Conservation (phyloP, 2,113 vertebrate species). For the Carassius auratus region DNA sequence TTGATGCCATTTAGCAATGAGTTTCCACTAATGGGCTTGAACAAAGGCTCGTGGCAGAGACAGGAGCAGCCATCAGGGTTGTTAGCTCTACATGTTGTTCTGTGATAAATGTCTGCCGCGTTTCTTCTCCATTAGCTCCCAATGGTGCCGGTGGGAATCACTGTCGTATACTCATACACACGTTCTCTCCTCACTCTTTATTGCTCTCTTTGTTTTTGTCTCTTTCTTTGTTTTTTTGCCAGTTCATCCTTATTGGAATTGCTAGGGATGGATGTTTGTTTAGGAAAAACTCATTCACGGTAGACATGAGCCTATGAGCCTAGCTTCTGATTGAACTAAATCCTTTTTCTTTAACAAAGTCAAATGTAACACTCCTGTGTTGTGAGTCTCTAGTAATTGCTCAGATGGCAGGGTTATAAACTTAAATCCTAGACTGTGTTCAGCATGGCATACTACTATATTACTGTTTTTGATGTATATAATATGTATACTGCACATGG, state of each 20-base stretch:
- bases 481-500: background rate
- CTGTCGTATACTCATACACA: background rate
- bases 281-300: background rate
- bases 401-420: background rate
- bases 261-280: background rate
- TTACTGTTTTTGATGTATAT: background rate
- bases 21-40: slow-evolving; percentile 28
- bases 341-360: background rate
- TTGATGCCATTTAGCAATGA: background rate
- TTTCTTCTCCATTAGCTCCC: slow-evolving; percentile 42
- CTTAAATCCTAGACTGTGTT: background rate
- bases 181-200: background rate
- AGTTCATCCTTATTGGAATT: background rate
- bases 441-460: background rate
- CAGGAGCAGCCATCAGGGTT: slow-evolving; percentile 30
- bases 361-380: background rate
- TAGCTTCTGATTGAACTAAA: background rate
- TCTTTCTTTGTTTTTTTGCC: background rate
- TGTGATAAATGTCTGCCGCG: slow-evolving; percentile 11
- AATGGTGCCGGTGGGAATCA: slow-evolving; percentile 11
- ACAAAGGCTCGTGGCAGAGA: slow-evolving; percentile 3
- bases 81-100: slow-evolving; percentile 34
- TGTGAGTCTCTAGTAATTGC: background rate
- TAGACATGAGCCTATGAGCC: background rate
- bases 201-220: background rate